Conservation (phyloP, 2,888 invertebrate species). For the Serripes groenlandicus region DNA sequence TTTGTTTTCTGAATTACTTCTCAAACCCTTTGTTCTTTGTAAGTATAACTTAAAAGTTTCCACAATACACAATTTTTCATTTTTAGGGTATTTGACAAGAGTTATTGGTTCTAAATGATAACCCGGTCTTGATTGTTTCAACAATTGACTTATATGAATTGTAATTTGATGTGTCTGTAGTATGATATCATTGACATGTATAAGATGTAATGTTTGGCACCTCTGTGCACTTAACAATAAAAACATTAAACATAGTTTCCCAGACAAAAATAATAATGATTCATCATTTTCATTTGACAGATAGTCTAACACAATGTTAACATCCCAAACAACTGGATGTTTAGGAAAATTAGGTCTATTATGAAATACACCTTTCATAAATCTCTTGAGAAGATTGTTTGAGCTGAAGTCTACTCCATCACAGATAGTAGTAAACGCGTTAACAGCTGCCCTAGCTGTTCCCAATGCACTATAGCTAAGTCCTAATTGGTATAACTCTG, state of each 20-base stretch:
- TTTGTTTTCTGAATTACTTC: too few relatives aligned
- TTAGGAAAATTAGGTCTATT: slow-evolving; percentile 53
- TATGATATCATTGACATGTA: slow-evolving; percentile 42
- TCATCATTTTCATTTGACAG: slow-evolving; percentile 7
- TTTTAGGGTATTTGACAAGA: slow-evolving; percentile 20
- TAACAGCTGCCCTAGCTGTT: too few relatives aligned
- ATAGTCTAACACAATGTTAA: slow-evolving; percentile 43
- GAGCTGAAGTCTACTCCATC: slow-evolving; percentile 18
- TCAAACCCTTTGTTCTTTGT: slow-evolving; percentile 21
- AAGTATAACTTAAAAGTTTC: slow-evolving; percentile 26
- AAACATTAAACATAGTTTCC: slow-evolving; percentile 48
- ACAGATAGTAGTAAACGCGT: slow-evolving; percentile 29
- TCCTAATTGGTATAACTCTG: slow-evolving; percentile 29
- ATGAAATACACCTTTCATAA: slow-evolving; percentile 56
- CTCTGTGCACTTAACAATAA: too few relatives aligned
- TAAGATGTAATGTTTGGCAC: too few relatives aligned
- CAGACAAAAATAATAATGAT: slow-evolving; percentile 38
- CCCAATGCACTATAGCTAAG: slow-evolving; percentile 55
- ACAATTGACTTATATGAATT: slow-evolving; percentile 36
- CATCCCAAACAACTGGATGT: slow-evolving; percentile 54
- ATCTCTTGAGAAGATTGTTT: slow-evolving; percentile 31
- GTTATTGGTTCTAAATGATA: slow-evolving; percentile 29
- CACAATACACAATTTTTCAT: slow-evolving; percentile 43
- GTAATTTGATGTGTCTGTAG: too few relatives aligned
- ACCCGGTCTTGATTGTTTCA: slow-evolving; percentile 56